These are phyloP conservation scores for Emys orbicularis DNA, from an alignment of 2,797 vertebrate species.

Conservation along the genomic window DNA sequence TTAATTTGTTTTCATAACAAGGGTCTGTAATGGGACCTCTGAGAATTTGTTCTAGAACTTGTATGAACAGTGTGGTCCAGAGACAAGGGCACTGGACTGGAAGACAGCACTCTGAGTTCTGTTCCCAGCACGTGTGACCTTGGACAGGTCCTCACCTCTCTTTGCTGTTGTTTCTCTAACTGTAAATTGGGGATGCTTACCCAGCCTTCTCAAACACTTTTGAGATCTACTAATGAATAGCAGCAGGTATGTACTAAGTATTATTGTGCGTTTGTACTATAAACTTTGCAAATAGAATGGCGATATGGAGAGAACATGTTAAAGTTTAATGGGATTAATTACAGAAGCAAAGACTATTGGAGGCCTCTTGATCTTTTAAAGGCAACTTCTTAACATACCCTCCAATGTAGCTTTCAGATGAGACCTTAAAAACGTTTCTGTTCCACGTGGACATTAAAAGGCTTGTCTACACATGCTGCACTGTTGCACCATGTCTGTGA, in stretches of 20 bases:
- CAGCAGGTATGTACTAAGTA: neutral
- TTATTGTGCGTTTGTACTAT: fast-evolving
- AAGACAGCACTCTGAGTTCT: neutral
- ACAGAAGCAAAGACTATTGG: neutral
- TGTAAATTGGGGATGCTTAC: neutral
- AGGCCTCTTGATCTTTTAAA: neutral
- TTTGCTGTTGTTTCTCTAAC: fast-evolving
- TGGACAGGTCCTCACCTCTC: fast-evolving
- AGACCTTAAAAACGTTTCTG: neutral
- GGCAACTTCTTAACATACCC: neutral
- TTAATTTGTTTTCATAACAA: neutral
- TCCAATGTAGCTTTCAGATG: neutral
- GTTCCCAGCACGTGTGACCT: neutral
- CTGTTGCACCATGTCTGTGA: too few relatives aligned
- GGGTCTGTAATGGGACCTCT: neutral
- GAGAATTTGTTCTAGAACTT: neutral
- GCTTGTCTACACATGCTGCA: too few relatives aligned
- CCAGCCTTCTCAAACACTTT: neutral
- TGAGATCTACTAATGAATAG: neutral
- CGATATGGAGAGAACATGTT: neutral
- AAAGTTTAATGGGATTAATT: fast-evolving
- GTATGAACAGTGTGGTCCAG: neutral
- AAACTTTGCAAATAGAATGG: neutral
- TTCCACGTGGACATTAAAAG: neutral
- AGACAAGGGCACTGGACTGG: too few relatives aligned